phyloP scores from a whole-genome alignment of 2,797 vertebrate species.

The Anas georgica region DNA sequence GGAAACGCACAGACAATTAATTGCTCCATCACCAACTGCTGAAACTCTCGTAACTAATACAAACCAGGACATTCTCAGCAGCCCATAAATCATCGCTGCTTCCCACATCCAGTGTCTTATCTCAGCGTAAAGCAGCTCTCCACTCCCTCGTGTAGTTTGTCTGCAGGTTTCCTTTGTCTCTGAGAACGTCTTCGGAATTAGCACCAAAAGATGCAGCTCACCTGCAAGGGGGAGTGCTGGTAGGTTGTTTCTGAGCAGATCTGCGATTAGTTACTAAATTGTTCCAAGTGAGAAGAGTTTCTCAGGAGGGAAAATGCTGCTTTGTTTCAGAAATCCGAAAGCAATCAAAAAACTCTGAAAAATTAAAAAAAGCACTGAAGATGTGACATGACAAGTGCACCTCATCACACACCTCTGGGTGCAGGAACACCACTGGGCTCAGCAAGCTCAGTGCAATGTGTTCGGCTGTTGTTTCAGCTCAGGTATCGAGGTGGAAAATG shows the following conservation, averaged over 20 bases:
- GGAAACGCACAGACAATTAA: not conserved
- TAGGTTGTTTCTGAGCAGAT: not conserved
- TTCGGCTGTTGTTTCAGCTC: not conserved
- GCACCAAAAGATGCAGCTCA: not conserved
- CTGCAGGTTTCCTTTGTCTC: not conserved
- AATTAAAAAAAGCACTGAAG: not conserved
- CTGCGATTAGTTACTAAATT: not conserved
- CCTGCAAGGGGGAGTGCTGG: not conserved
- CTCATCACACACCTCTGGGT: not conserved
- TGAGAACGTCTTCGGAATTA: not conserved
- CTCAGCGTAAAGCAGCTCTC: not conserved
- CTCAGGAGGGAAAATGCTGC: too few species aligned
- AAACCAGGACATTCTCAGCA: not conserved
- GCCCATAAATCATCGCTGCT: not conserved
- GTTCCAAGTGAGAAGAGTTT: fast-evolving
- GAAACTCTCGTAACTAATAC: not conserved
- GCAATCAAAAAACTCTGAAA: not conserved
- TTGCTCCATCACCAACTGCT: not conserved
- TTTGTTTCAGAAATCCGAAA: not conserved
- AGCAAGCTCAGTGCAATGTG: fast-evolving
- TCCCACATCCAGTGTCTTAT: not conserved
- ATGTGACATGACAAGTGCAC: too few species aligned
- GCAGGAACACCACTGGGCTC: fast-evolving
- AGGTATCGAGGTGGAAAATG: fast-evolving
- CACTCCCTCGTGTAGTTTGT: not conserved